Evolutionary conservation across 2,888 invertebrate species (phyloP), one percentile per base, ranked within the genome.

Genomic region (Plagodis pulveraria): DNA sequence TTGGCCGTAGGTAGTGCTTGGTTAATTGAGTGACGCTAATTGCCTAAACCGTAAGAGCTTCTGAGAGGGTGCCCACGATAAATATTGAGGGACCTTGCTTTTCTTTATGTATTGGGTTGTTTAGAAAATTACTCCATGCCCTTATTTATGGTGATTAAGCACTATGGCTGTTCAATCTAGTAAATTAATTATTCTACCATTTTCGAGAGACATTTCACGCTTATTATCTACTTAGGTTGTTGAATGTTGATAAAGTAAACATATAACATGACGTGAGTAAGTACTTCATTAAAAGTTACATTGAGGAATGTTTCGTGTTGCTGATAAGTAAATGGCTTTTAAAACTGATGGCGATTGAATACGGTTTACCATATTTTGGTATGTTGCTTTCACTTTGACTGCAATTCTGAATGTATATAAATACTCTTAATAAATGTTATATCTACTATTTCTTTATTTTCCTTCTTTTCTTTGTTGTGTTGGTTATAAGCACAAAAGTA

Each of bases 11-110:
- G 67, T 69, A 66, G 69, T 67, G 65, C 63, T 58, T 86, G 89
- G 79, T 86, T 92, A 91, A 91, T 89, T 92, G 92, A 90, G 88
- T 91, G 91, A 91, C 86, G 86, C 87, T 91, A 91, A 92, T 91
- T 91, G 81, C 85, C 81, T 86, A 84, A 89, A 85, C 87, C 87
- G 82, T 87, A 87, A 89, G 86, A 89, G 89, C 87, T 87, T 87
- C 79, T 80, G 67, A 80, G 78, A 83, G 83, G 84, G 76, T 70
- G 67, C 66, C 70, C 71, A 76, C 74, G 74, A 77, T 84, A 84
- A 83, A 86, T 86, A 84, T 76, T 76, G 73, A 78, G 80, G 70
- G 80, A 78, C 84, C 83, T 81, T 79, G 62, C 83, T 85, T 84
- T 80, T 78, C 77, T 82, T 82, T 85, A 81, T 82, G 73, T 80